Evolutionary conservation across 2,888 invertebrate genomes (phyloP).

Genomic region (Criorhina ranunculi): DNA sequence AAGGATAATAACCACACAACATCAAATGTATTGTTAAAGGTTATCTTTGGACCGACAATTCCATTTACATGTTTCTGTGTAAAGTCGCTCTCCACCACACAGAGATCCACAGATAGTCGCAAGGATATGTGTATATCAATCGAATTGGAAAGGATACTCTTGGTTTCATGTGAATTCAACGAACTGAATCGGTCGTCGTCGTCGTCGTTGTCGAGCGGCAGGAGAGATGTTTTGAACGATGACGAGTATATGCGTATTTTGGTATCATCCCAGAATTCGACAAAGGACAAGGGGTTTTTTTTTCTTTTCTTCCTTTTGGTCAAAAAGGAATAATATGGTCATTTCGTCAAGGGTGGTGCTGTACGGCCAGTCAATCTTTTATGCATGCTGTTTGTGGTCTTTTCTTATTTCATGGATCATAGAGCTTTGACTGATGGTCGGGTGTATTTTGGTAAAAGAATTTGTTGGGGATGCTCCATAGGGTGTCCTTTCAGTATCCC

Average conservation of each 20-base stretch:
- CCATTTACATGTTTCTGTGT: constrained; percentile 52
- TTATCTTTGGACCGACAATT: constrained; percentile 58
- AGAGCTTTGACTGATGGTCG: constrained; percentile 23
- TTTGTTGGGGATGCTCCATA: constrained; percentile 16
- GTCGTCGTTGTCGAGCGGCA: constrained; percentile 27
- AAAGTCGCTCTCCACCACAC: constrained; percentile 9
- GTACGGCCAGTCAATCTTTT: constrained; percentile 53
- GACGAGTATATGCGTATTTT: constrained; percentile 28
- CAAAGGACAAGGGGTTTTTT: constrained; percentile 19
- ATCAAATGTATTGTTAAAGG: constrained; percentile 71
- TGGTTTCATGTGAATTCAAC: constrained; percentile 59
- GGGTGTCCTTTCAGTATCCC: constrained; percentile 25
- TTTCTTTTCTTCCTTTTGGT: too few species aligned
- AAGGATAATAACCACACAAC: constrained; percentile 73
- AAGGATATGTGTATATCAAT: constrained; percentile 57
- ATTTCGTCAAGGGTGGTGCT: constrained; percentile 30
- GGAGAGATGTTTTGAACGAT: constrained; percentile 8
- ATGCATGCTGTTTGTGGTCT: constrained; percentile 64
- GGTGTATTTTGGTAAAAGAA: neutral
- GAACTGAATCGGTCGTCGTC: constrained; percentile 45
- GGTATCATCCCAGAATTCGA: constrained; percentile 54
- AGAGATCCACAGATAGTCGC: neutral
- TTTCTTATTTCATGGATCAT: constrained; percentile 70
- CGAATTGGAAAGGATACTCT: constrained; percentile 64
- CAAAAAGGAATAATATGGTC: constrained; percentile 30